phyloP scores from a whole-genome alignment of 2,797 vertebrate species.

The Halcyon smyrnensis region DNA sequence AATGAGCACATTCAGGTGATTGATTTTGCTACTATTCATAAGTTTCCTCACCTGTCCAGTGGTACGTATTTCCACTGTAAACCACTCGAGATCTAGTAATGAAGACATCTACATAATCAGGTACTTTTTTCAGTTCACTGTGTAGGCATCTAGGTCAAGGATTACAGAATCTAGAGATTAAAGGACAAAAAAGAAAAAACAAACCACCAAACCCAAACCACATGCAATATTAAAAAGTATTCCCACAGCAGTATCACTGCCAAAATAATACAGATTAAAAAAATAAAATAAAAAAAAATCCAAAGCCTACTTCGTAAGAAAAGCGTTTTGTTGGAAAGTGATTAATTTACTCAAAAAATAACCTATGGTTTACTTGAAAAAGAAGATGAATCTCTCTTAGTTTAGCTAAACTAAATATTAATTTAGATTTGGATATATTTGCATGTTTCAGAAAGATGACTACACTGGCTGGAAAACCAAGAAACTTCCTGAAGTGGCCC shows the following conservation, averaged over 20 bases:
- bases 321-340: neutral
- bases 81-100: neutral
- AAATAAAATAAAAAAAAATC: neutral
- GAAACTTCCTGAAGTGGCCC: neutral
- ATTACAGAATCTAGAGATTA: neutral
- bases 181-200: neutral
- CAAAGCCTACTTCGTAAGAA: neutral
- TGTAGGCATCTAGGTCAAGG: neutral
- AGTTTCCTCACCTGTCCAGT: neutral
- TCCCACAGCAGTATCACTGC: neutral
- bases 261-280: neutral
- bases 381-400: neutral
- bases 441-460: neutral
- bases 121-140: neutral
- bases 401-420: neutral
- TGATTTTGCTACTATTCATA: neutral
- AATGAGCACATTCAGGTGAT: neutral
- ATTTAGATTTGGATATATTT: neutral
- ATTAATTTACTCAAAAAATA: neutral
- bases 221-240: neutral
- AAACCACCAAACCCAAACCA: neutral
- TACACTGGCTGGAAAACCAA: neutral
- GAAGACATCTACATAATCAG: neutral
- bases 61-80: neutral
- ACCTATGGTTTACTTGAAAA: neutral